Percentiles rank a stretch among this genome's conserved stretches.
Evolutionary conservation across 2,797 vertebrate genomes (phyloP).

Genomic region (Phylloscopus collybita): DNA sequence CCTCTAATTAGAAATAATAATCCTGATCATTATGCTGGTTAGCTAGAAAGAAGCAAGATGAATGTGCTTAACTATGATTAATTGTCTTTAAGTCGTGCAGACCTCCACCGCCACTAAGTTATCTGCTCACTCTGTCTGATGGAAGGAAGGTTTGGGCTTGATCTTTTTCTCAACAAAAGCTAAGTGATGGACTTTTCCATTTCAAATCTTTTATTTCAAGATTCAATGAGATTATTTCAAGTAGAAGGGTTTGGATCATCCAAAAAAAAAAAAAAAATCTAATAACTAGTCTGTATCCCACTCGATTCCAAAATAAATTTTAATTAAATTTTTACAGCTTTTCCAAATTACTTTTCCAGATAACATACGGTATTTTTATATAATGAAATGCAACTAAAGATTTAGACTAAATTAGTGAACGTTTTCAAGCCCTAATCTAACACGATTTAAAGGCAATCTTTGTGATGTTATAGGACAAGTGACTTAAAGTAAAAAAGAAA

Average conservation of each 20-base stretch:
- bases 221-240: neutral
- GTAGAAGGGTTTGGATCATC: neutral
- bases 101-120: conserved; percentile 81
- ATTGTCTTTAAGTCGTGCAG: conserved; percentile 82
- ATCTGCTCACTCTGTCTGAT: conserved; percentile 69
- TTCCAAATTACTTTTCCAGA: neutral
- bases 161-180: conserved; percentile 45
- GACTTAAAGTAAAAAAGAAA: neutral
- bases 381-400: neutral
- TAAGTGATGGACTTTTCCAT: neutral
- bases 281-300: neutral
- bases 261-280: neutral
- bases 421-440: neutral
- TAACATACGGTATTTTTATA: neutral
- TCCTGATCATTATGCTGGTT: conserved; percentile 99
- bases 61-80: conserved; percentile 94
- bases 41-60: conserved; percentile 93
- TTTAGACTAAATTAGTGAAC: neutral
- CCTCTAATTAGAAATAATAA: conserved; percentile 99
- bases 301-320: neutral
- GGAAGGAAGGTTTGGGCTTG: conserved; percentile 58
- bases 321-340: neutral
- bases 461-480: neutral
- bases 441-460: neutral
- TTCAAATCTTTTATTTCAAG: conserved; percentile 11